phyloP scores from a whole-genome alignment of 2,113 vertebrate genomes.

The Leptobrachium ailaonicum region DNA sequence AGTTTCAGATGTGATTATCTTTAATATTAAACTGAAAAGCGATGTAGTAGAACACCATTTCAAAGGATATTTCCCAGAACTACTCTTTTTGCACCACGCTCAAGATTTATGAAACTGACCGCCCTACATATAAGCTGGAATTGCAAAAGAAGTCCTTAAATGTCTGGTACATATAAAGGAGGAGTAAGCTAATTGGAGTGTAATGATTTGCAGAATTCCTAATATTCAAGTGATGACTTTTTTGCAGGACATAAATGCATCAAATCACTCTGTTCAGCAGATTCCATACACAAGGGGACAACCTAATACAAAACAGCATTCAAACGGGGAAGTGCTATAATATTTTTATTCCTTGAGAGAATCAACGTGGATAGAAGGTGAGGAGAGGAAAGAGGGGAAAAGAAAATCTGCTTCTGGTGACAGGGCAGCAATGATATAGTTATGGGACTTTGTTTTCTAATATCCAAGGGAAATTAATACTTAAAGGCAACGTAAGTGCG shows the following conservation, averaged over 20 bases:
- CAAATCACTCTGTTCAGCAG: not conserved
- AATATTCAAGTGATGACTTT: not conserved
- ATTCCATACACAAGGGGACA: not conserved
- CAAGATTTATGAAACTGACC: too few species aligned
- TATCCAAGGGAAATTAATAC: conserved; percentile 41
- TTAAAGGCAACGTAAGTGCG: conserved; percentile 14
- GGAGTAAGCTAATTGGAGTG: conserved; percentile 12
- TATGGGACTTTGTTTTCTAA: conserved; percentile 24
- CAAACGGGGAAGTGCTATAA: conserved; percentile 10
- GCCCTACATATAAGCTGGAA: too few species aligned
- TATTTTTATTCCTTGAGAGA: conserved; percentile 9
- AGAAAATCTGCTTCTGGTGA: conserved; percentile 26
- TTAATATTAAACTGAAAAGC: too few species aligned
- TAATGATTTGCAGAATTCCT: conserved; percentile 10
- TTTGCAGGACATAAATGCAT: not conserved
- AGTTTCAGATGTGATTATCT: too few species aligned
- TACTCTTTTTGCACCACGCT: too few species aligned
- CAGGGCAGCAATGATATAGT: conserved; percentile 19
- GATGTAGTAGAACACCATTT: too few species aligned
- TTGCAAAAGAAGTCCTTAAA: not conserved
- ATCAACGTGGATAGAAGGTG: conserved; percentile 1
- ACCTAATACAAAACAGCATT: conserved; percentile 7
- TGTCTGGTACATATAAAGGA: not conserved
- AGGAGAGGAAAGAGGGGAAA: conserved; percentile 7
- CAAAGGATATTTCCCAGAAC: too few species aligned